These are phyloP conservation scores for Buceros bicornis DNA, from an alignment of 2,797 vertebrate species.

Conservation along the genomic window DNA sequence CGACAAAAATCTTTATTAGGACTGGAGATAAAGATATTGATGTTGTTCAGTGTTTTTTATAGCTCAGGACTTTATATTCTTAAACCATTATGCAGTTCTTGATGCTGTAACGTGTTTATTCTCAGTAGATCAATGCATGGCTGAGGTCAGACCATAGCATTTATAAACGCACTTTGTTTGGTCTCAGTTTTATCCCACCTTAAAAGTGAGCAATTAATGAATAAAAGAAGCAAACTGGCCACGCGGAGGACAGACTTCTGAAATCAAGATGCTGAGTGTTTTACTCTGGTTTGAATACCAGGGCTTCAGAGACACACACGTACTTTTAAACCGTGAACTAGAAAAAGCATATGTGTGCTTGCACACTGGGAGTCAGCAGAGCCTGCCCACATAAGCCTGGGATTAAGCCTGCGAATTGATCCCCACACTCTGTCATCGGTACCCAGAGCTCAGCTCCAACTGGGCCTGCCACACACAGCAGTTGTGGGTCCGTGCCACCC, in stretches of 20 bases:
- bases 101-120: background rate
- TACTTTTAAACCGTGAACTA: background rate
- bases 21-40: background rate
- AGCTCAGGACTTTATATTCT: background rate
- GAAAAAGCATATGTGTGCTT: background rate
- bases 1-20: background rate
- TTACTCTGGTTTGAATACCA: background rate
- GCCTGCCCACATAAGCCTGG: background rate
- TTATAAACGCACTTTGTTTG: conserved; percentile 11
- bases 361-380: background rate
- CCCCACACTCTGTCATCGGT: conserved; percentile 51
- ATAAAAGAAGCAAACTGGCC: background rate
- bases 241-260: background rate
- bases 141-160: background rate
- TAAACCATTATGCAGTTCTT: background rate
- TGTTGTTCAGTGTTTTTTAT: background rate
- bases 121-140: rapidly evolving
- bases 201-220: background rate
- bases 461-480: conserved; percentile 10
- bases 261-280: background rate
- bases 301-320: background rate
- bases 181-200: background rate
- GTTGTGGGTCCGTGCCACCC: background rate
- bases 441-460: conserved; percentile 11
- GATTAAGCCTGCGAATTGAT: conserved; percentile 59